phyloP scores from a whole-genome alignment of 2,797 vertebrate genomes.

The Hyperoplus immaculatus region DNA sequence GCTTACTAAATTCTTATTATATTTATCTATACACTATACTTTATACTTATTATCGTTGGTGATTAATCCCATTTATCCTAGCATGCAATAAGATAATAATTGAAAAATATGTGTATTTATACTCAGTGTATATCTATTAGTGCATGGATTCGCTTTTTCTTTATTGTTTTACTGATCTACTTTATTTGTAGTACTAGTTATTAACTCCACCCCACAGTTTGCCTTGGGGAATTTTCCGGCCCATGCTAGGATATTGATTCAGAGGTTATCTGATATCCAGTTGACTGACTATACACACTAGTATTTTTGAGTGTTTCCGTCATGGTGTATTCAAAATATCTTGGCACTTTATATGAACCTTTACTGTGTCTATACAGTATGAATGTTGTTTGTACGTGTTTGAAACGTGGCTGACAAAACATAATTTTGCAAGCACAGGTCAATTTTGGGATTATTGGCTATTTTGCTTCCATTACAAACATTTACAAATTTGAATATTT shows the following conservation, averaged over 20 bases:
- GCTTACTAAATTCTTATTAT: neutral
- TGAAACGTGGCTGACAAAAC: too few species aligned
- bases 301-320: neutral
- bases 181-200: neutral
- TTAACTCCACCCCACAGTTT: neutral
- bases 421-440: too few species aligned
- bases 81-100: neutral
- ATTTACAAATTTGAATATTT: too few species aligned
- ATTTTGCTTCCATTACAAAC: too few species aligned
- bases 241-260: neutral
- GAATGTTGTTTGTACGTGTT: neutral
- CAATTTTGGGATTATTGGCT: too few species aligned
- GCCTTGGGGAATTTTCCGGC: neutral
- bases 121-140: too few species aligned
- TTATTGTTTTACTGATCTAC: neutral
- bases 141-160: neutral
- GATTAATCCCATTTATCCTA: too few species aligned
- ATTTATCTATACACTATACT: too few species aligned
- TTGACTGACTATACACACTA: neutral
- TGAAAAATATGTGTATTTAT: neutral
- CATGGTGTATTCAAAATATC: neutral
- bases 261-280: constrained; percentile 1
- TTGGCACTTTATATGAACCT: neutral
- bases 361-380: neutral
- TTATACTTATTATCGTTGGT: too few species aligned